phyloP scores from a whole-genome alignment of 1,140 invertebrate genomes.

The Holotrichia oblita region DNA sequence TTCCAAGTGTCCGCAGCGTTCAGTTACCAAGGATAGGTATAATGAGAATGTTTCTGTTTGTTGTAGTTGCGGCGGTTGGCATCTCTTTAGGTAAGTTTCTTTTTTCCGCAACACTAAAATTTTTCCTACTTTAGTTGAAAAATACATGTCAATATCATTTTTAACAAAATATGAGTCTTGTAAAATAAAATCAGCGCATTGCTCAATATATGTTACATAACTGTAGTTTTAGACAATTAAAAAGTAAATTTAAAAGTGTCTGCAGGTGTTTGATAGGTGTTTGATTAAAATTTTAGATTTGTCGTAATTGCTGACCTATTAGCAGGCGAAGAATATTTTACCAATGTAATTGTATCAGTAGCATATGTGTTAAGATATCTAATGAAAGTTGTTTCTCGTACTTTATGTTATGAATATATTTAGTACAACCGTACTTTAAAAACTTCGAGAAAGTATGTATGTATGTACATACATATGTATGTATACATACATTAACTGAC shows the following conservation, averaged over 20 bases:
- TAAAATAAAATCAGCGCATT: too few relatives aligned
- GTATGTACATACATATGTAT: too few relatives aligned
- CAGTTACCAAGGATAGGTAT: conserved; percentile 53
- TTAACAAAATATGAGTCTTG: too few relatives aligned
- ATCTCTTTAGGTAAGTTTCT: conserved; percentile 43
- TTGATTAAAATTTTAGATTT: neutral
- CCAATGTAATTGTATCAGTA: neutral
- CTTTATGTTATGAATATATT: neutral
- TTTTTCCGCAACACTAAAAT: neutral
- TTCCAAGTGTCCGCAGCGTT: conserved; percentile 41
- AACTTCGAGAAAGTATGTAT: neutral
- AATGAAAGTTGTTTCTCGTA: conserved; percentile 41
- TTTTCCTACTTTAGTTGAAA: neutral
- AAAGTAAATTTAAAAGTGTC: too few relatives aligned
- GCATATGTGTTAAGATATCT: neutral
- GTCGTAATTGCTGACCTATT: neutral
- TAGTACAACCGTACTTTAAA: neutral
- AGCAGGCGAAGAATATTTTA: neutral
- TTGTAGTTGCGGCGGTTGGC: conserved; percentile 42
- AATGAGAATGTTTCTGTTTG: conserved; percentile 49
- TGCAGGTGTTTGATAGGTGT: neutral
- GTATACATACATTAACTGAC: too few relatives aligned
- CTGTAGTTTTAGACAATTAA: too few relatives aligned
- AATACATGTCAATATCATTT: neutral
- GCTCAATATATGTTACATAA: too few relatives aligned